Conservation (phyloP, 1,140 invertebrate genomes). For the Sipha flava region DNA sequence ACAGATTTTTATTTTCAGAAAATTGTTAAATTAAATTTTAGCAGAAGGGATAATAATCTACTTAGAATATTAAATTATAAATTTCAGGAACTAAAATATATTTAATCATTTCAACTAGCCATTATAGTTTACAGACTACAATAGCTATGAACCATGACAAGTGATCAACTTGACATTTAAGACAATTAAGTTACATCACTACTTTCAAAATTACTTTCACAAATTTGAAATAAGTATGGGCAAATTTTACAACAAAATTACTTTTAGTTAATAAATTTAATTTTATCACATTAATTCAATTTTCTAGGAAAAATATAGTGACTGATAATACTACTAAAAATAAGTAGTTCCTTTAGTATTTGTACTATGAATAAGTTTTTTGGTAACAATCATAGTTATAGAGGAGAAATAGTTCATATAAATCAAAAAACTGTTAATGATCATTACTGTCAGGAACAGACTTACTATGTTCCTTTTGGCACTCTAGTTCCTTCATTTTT, state of each 20-base stretch:
- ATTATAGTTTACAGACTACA: neutral
- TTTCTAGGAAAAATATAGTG: too few species aligned
- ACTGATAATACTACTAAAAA: too few species aligned
- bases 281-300: too few species aligned
- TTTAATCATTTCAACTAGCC: neutral
- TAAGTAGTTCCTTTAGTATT: too few species aligned
- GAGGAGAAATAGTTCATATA: neutral
- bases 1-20: too few species aligned
- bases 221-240: neutral
- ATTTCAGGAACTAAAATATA: neutral
- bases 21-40: too few species aligned
- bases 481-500: constrained; percentile 31
- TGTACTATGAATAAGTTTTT: neutral
- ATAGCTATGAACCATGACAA: neutral
- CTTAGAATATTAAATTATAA: neutral
- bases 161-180: neutral
- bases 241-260: neutral
- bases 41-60: too few species aligned
- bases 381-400: neutral
- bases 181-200: neutral
- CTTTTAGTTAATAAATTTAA: too few species aligned
- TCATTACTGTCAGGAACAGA: neutral
- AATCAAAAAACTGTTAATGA: neutral
- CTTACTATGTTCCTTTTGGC: neutral
- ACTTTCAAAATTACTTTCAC: neutral